A percentile compares a stretch with the other conserved stretches of the same genome.
phyloP scores from a whole-genome alignment of 2,797 vertebrate genomes.

The Ataeniobius toweri region DNA sequence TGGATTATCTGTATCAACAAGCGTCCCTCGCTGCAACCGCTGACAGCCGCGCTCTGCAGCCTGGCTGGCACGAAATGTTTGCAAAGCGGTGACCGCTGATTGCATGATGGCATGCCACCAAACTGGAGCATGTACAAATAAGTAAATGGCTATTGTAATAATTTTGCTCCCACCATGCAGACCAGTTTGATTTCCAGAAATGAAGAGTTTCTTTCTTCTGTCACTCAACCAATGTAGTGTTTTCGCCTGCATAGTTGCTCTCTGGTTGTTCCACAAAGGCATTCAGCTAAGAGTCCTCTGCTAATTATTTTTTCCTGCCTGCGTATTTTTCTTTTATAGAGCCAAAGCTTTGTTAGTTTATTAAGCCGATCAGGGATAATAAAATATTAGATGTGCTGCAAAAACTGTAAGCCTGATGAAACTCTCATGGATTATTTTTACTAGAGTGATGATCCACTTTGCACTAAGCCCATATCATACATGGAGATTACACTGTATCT shows the following conservation, averaged over 20 bases:
- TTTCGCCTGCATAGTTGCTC: slow-evolving; percentile 33
- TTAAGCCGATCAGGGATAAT: slow-evolving; percentile 22
- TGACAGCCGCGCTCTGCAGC: slow-evolving; percentile 44
- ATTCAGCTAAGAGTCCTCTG: slow-evolving; percentile 9
- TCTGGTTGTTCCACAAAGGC: slow-evolving; percentile 7
- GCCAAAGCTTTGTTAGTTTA: slow-evolving; percentile 30
- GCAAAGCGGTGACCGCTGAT: slow-evolving; percentile 35
- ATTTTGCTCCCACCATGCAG: slow-evolving; percentile 7
- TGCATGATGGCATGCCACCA: not conserved
- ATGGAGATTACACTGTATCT: slow-evolving; percentile 61
- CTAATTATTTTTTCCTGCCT: slow-evolving; percentile 8
- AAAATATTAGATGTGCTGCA: slow-evolving; percentile 11
- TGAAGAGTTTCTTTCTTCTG: slow-evolving; percentile 31
- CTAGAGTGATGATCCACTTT: slow-evolving; percentile 56
- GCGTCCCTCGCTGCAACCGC: slow-evolving; percentile 38
- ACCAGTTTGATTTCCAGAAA: slow-evolving; percentile 42
- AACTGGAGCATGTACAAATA: slow-evolving; percentile 23
- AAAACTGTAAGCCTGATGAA: slow-evolving; percentile 29
- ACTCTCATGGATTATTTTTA: slow-evolving; percentile 42
- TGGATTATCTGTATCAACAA: slow-evolving; percentile 74
- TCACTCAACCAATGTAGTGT: slow-evolving; percentile 50
- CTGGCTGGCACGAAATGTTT: slow-evolving; percentile 64
- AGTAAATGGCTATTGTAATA: slow-evolving; percentile 6
- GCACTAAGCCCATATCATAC: slow-evolving; percentile 70
- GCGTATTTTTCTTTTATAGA: slow-evolving; percentile 6